Conservation (phyloP, 2,797 vertebrate genomes). For the Orientallactaga sibirica region DNA sequence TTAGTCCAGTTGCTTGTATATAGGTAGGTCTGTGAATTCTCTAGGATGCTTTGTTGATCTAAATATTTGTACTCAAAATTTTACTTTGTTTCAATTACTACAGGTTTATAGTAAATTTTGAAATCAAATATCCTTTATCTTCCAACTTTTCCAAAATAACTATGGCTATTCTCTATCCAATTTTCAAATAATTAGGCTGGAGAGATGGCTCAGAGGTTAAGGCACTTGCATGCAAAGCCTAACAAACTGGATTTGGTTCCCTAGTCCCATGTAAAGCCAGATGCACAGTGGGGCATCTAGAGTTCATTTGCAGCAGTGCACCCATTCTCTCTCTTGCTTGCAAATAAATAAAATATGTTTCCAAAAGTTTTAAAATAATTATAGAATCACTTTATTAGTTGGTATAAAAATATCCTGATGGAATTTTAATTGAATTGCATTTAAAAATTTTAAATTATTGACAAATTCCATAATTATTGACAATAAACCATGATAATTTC, state of each 20-base stretch:
- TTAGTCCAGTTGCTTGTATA: not conserved
- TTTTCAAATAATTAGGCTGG: no score
- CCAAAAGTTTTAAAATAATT: conserved; percentile 1
- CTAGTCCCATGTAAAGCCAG: no score
- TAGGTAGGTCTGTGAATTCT: not conserved
- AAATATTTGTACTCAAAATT: not conserved
- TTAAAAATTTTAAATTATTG: not conserved
- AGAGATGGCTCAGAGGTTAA: no score
- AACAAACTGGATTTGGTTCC: no score
- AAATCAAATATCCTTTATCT: not conserved
- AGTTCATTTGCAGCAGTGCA: no score
- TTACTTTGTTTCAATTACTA: not conserved
- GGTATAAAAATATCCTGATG: not conserved
- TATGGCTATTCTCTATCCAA: not conserved
- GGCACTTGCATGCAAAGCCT: no score
- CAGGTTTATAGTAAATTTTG: not conserved
- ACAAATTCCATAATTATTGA: no score
- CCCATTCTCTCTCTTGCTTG: no score
- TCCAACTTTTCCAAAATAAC: conserved; percentile 24
- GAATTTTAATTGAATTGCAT: conserved; percentile 21
- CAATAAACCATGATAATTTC: no score
- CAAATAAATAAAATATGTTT: not conserved
- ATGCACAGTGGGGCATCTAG: no score
- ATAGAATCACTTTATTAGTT: not conserved
- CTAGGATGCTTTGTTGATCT: not conserved